Percentiles rank a stretch among this genome's conserved stretches.
Evolutionary conservation across 1,140 invertebrate genomes (phyloP).

Genomic region (Prorops nasuta): DNA sequence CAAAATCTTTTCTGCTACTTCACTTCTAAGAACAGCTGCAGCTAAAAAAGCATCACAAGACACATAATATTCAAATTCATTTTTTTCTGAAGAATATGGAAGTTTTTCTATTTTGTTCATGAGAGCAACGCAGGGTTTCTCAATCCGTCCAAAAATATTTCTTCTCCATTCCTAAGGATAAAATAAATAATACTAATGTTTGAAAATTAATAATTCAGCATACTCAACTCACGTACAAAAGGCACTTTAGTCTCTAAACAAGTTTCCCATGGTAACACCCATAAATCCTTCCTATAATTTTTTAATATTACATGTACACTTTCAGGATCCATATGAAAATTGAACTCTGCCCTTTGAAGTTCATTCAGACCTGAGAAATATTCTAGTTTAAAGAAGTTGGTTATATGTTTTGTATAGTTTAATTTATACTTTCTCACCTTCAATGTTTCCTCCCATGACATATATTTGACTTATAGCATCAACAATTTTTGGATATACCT

Average conservation of each 20-base stretch:
- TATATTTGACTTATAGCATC: slow-evolving; percentile 64
- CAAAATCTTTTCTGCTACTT: slow-evolving; percentile 28
- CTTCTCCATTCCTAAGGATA: slow-evolving; percentile 60
- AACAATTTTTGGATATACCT: slow-evolving; percentile 65
- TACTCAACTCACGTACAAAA: slow-evolving; percentile 47
- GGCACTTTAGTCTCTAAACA: slow-evolving; percentile 54
- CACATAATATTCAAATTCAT: slow-evolving; percentile 46
- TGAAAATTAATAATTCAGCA: slow-evolving; percentile 6
- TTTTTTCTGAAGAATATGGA: slow-evolving; percentile 36
- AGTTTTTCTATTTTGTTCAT: slow-evolving; percentile 59
- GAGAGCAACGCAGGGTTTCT: slow-evolving; percentile 51
- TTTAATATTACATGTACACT: slow-evolving; percentile 70
- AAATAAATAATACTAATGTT: slow-evolving; percentile 5
- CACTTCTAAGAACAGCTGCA: slow-evolving; percentile 55
- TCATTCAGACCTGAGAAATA: too few relatives aligned
- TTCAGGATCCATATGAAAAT: slow-evolving; percentile 78
- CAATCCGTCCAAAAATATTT: slow-evolving; percentile 49
- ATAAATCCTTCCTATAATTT: slow-evolving; percentile 58
- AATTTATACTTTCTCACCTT: slow-evolving; percentile 51
- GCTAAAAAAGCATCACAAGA: slow-evolving; percentile 62
- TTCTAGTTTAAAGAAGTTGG: too few relatives aligned
- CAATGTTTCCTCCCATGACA: slow-evolving; percentile 77
- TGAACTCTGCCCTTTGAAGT: slow-evolving; percentile 73
- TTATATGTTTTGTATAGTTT: too few relatives aligned
- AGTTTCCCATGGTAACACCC: slow-evolving; percentile 67